A percentile compares a stretch with the other conserved stretches of the same genome.
Conservation (phyloP, 2,113 vertebrate species). For the Apistogramma diplotaenia region DNA sequence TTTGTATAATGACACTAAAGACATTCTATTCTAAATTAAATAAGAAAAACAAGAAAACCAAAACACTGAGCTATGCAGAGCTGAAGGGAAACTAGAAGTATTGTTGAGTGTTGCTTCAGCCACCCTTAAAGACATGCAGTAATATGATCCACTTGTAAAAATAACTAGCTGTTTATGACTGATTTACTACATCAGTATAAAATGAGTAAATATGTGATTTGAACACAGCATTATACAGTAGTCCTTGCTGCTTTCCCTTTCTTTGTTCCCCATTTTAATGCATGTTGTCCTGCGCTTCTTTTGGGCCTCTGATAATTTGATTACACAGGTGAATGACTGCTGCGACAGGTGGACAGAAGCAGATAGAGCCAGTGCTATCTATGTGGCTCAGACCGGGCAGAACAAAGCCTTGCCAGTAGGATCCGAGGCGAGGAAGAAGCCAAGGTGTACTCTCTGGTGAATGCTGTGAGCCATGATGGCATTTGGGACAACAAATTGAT, state of each 20-base stretch:
- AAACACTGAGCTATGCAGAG: not conserved
- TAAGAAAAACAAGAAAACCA: not conserved
- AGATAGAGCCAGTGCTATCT: constrained; percentile 17
- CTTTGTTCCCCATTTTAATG: not conserved
- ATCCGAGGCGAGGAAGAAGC: constrained; percentile 4
- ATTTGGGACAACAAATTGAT: constrained; percentile 44
- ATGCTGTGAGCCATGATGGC: not conserved
- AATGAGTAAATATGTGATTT: not conserved
- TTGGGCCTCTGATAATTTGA: constrained; percentile 24
- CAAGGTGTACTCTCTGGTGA: not conserved
- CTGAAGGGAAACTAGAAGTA: not conserved
- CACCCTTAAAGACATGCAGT: not conserved
- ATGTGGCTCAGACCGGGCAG: constrained; percentile 10
- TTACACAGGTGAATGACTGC: constrained; percentile 42
- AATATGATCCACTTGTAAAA: not conserved
- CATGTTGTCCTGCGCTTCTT: not conserved
- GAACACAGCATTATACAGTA: not conserved
- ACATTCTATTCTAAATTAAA: too few species aligned
- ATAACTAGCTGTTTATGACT: not conserved
- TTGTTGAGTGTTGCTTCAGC: not conserved
- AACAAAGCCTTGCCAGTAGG: constrained; percentile 25
- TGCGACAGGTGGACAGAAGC: constrained; percentile 34
- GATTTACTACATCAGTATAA: not conserved
- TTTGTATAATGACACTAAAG: too few species aligned
- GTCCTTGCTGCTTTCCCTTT: not conserved